Evolutionary conservation across 2,888 invertebrate species (phyloP).

Genomic region (Alviniconcha strummeri): DNA sequence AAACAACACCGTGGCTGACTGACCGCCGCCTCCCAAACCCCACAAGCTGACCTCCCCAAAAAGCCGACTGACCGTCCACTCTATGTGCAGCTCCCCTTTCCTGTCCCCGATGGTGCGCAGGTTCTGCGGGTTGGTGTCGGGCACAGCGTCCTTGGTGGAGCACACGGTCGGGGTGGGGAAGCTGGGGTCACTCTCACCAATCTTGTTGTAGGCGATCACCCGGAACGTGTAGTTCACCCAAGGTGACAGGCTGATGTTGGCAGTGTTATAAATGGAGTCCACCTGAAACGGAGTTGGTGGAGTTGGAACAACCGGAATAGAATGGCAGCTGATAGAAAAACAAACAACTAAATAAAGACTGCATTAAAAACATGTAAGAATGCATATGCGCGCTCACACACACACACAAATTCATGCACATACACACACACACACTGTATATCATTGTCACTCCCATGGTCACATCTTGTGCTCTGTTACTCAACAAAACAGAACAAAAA

Average conservation of each 20-base stretch:
- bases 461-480: too few relatives aligned
- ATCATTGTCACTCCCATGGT: too few relatives aligned
- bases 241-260: conserved; percentile 62
- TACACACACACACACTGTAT: neutral
- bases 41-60: too few relatives aligned
- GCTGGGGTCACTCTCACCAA: conserved; percentile 72
- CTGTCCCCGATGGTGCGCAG: conserved; percentile 68
- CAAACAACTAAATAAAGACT: neutral
- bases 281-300: conserved; percentile 32
- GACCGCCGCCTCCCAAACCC: too few relatives aligned
- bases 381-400: neutral
- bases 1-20: too few relatives aligned
- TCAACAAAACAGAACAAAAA: too few relatives aligned
- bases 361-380: neutral
- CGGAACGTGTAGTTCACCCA: conserved; percentile 72
- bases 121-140: conserved; percentile 61
- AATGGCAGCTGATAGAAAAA: neutral
- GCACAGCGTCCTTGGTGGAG: conserved; percentile 49
- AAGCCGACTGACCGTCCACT: conserved; percentile 73
- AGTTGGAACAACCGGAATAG: neutral
- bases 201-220: conserved; percentile 71
- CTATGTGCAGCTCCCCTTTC: conserved; percentile 64
- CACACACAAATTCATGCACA: neutral
- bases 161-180: conserved; percentile 63
- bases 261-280: conserved; percentile 56